Base-by-base conservation (phyloP, 2,888 invertebrate genomes). In the Sipha maydis region DNA sequence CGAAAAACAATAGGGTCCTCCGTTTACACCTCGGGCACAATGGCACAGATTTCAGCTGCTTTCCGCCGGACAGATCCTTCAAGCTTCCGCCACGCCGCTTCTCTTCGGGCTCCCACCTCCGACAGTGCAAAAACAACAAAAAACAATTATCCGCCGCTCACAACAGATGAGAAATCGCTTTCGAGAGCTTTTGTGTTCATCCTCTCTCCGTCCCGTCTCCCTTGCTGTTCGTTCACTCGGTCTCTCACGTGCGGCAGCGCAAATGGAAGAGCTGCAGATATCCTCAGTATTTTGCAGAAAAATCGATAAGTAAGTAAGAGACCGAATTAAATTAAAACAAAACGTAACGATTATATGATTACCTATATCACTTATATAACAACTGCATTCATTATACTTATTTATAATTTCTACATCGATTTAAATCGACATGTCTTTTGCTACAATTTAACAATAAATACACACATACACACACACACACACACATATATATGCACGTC, bases 1-100 rank as follows among this genome's bases (percentile, higher is more conserved):
- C 67, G 41, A 88, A 88, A 88, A 88, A 88, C 88, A 88, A 88
- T 88, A 88, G 73, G 25, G 88, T 80, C 80, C 80, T 88, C 75
- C 80, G 88, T 88, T 88, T 88, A 88, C 88, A 88, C 88, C 88
- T 88, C 88, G 61, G 14, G 73, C 80, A 88, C 88, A 88, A 88
- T 88, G 75, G 88, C 79, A 38, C 73, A 31, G 80, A 88, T 85
- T 85, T 77, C 85, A 85, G 85, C 85, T 85, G 85, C 85, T 85
- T 85, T 85, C 85, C 69, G 77, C 77, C 69, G 77, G 85, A 85
- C 85, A 85, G 67, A 85, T 77, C 84, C 84, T 84, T 84, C 84
- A 76, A 61, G 41, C 84, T 76, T 38, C 21, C 80, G 1, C 67
- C 9, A 38, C 38, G 9, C 38, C 41, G 11, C 41, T 21, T 21